Conservation (phyloP, 2,888 invertebrate genomes). For the Nemoura dubitans region DNA sequence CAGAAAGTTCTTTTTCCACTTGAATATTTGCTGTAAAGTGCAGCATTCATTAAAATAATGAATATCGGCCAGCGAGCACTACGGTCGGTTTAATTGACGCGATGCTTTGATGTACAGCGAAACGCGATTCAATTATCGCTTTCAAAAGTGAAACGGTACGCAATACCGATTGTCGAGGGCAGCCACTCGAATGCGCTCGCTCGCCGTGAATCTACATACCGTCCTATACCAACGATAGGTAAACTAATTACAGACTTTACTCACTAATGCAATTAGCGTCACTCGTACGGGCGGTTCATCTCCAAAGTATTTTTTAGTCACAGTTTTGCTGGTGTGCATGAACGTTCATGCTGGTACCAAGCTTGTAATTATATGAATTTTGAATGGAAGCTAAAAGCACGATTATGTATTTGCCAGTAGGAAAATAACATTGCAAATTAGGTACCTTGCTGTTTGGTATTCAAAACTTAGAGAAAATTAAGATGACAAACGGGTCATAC, state of each 20-base stretch:
- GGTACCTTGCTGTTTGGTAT: too few relatives aligned
- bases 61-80: neutral
- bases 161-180: neutral
- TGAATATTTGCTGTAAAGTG: neutral
- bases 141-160: neutral
- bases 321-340: neutral
- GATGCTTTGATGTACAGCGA: neutral
- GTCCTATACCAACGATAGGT: neutral
- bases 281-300: neutral
- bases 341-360: neutral
- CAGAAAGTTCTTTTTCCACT: neutral
- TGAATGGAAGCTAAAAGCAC: neutral
- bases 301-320: neutral
- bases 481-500: too few relatives aligned
- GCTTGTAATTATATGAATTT: neutral
- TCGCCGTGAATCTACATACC: neutral
- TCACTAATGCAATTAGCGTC: neutral
- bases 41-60: neutral
- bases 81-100: neutral
- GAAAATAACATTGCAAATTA: neutral
- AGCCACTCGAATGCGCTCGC: neutral
- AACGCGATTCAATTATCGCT: neutral
- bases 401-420: neutral
- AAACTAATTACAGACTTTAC: neutral
- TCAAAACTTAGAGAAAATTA: too few relatives aligned